Evolutionary conservation across 2,113 vertebrate species (phyloP), one percentile per base, ranked within the genome.

Genomic region (Channa maculata): DNA sequence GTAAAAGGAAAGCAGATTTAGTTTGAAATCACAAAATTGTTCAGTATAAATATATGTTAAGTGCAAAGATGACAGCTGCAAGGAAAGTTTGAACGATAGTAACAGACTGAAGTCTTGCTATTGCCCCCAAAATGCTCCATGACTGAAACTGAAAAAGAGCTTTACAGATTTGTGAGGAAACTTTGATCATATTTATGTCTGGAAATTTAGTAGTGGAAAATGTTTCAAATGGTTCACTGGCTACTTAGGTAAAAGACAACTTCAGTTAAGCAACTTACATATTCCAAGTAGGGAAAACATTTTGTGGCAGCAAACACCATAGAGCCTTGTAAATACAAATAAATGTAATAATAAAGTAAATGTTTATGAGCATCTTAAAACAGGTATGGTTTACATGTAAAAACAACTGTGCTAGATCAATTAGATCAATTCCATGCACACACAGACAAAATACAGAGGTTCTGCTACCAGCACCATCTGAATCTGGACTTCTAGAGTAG

Each of bases 101-200:
- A 24, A 24, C 24, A 24, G 24, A 24, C 1, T 24, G 24, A 24
- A 24, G 24, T 24, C 43, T 77, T 8, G 15, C 6, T 24, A 24
- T 10, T 64, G 46, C 12, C 67, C 57, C 14, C n/a, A 65, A 57
- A 60, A 62, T 41, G 65, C 49, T 65, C 60, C 1, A 15, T 43
- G 67, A 74, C 45, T n/a, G 41, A 60, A 46, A 57, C 33, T 15
- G 62, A 70, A 76, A 83, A 80, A 87, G 49, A 75, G 57, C 71
- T 73, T 76, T 4, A 7, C 14, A 61, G 68, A 83, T 79, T 86
- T 74, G 79, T 65, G 64, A 52, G 68, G 39, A 55, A 38, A 58
- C 73, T 77, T 83, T 85, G 78, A 88, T 87, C 66, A 59, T n/a
- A 53, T 77, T 80, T 63, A 79, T 84, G 86, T 75, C 68, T 86